Conservation (phyloP, 2,888 invertebrate genomes). For the Melanotus villosus region DNA sequence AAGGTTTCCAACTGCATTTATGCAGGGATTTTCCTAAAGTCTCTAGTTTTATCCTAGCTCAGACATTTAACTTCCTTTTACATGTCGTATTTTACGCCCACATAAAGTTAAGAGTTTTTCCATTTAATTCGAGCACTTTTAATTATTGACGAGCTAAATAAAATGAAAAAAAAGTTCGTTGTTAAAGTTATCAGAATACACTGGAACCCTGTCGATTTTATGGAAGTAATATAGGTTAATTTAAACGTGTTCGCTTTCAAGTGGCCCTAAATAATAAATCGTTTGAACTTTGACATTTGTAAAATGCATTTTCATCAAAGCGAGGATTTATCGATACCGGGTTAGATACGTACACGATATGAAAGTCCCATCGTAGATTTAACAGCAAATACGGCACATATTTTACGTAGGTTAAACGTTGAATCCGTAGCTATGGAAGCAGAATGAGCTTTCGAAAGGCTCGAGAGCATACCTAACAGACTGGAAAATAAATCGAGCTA, state of each 20-base stretch:
- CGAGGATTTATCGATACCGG: not conserved
- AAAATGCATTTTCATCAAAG: constrained; percentile 19
- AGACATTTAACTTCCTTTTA: too few species aligned
- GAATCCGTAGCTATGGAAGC: constrained; percentile 18
- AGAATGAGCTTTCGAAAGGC: constrained; percentile 11
- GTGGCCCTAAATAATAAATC: not conserved
- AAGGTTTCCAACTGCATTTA: too few species aligned
- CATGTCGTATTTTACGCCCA: too few species aligned
- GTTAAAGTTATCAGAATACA: not conserved
- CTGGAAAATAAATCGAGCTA: constrained; percentile 19
- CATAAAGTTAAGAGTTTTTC: too few species aligned
- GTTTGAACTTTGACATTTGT: constrained; percentile 19
- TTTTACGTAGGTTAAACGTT: not conserved
- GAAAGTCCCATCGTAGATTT: not conserved
- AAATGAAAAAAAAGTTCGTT: not conserved
- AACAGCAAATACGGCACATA: constrained; percentile 1
- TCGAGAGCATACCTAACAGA: constrained; percentile 11
- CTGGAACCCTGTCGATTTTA: not conserved
- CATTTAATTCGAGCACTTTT: too few species aligned
- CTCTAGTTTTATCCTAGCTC: too few species aligned
- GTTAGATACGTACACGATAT: not conserved
- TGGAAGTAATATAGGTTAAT: constrained; percentile 1
- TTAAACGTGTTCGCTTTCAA: constrained; percentile 5
- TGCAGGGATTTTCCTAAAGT: too few species aligned
- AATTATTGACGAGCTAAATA: not conserved